These are phyloP conservation scores for Rhimphoctona megacephalus DNA, from an alignment of 2,888 invertebrate genomes.

Conservation along the genomic window DNA sequence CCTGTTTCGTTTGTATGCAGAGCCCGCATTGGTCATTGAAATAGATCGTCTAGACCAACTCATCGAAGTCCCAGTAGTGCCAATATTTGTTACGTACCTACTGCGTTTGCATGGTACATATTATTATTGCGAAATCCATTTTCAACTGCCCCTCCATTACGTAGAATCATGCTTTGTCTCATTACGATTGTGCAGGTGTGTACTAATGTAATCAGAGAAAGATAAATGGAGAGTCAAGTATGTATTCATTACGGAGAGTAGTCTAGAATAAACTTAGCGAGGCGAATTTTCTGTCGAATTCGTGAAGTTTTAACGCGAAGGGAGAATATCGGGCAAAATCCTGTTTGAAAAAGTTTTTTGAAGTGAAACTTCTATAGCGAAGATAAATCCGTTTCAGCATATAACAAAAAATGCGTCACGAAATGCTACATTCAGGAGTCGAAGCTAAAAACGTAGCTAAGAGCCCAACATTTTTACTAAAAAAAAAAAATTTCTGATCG, in stretches of 20 bases:
- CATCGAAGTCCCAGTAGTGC: slow-evolving; percentile 1
- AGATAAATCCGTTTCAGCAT: too few species aligned
- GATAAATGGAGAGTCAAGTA: slow-evolving; percentile 73
- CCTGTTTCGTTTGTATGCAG: background rate
- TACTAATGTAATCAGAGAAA: slow-evolving; percentile 4
- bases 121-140: slow-evolving; percentile 4
- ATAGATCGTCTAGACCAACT: background rate
- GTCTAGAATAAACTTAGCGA: slow-evolving; percentile 45
- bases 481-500: too few species aligned
- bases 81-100: slow-evolving; percentile 23
- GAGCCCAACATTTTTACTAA: too few species aligned
- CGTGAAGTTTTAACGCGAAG: background rate
- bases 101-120: slow-evolving; percentile 25
- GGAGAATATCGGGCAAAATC: background rate
- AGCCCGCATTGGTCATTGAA: background rate
- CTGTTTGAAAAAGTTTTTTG: background rate
- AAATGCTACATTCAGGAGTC: too few species aligned
- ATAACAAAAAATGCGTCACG: too few species aligned
- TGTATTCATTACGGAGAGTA: slow-evolving; percentile 77
- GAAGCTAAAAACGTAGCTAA: too few species aligned
- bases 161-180: background rate
- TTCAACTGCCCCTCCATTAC: background rate
- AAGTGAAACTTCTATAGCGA: too few species aligned
- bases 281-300: slow-evolving; percentile 5
- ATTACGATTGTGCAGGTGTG: background rate